These are phyloP conservation scores for Antennarius striatus DNA, from an alignment of 2,113 vertebrate genomes.

Conservation along the genomic window DNA sequence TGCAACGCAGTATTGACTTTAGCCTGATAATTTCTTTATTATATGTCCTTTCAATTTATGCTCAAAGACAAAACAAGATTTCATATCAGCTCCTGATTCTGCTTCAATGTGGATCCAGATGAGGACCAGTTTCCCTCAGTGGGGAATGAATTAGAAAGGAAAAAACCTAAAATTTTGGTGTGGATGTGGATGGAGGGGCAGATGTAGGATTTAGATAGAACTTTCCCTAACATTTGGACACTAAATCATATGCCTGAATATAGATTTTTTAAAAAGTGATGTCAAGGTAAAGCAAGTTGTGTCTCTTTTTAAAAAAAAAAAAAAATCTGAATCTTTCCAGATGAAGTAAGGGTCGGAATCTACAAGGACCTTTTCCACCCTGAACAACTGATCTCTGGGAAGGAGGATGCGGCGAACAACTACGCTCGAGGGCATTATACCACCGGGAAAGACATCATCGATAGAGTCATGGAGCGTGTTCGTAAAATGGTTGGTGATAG, in stretches of 20 bases:
- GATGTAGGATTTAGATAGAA: too few species aligned
- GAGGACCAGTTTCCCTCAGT: too few species aligned
- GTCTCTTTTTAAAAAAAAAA: too few species aligned
- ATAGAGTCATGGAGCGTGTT: slow-evolving; percentile 83
- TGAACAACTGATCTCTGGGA: slow-evolving; percentile 88
- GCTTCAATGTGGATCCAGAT: too few species aligned
- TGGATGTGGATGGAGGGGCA: too few species aligned
- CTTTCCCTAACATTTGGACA: too few species aligned
- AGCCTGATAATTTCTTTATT: not conserved
- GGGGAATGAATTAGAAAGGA: too few species aligned
- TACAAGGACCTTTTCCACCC: slow-evolving; percentile 86
- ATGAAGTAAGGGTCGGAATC: slow-evolving; percentile 83
- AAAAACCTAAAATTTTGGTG: too few species aligned
- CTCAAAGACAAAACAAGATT: not conserved
- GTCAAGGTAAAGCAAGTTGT: too few species aligned
- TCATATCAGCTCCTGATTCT: too few species aligned
- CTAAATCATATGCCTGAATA: too few species aligned
- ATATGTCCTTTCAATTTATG: not conserved
- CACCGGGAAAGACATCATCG: slow-evolving; percentile 86
- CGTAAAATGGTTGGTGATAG: slow-evolving; percentile 81
- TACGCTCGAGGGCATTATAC: slow-evolving; percentile 89
- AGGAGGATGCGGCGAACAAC: slow-evolving; percentile 90
- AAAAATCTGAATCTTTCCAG: slow-evolving; percentile 67
- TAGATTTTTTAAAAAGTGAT: too few species aligned
- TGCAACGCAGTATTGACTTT: not conserved